Conservation (phyloP, 1,140 invertebrate species). For the Polypedilum pembai region DNA sequence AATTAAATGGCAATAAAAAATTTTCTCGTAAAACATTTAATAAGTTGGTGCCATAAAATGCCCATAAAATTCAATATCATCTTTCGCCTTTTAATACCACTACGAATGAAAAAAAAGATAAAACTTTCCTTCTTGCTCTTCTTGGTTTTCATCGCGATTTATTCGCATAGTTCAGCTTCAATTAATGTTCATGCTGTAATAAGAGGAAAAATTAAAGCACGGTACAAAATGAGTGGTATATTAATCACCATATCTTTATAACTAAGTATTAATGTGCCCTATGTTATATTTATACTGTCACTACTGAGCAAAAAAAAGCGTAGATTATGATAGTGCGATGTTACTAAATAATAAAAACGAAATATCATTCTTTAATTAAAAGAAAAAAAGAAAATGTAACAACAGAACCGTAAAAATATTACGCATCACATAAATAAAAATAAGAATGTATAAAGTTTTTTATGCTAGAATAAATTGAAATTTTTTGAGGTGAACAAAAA, state of each 20-base stretch:
- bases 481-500: no score
- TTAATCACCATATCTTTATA: not conserved
- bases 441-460: no score
- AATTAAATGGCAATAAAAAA: constrained; percentile 6
- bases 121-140: not conserved
- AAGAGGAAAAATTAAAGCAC: not conserved
- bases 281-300: not conserved
- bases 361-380: not conserved
- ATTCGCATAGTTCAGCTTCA: constrained; percentile 3
- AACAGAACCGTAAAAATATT: no score
- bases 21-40: constrained; percentile 13
- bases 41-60: constrained; percentile 12
- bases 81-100: not conserved
- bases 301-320: not conserved
- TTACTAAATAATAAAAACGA: not conserved
- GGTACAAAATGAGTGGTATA: not conserved
- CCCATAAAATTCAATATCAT: not conserved
- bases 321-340: not conserved
- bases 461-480: no score
- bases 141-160: not conserved
- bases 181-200: not conserved
- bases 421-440: no score
- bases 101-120: not conserved
- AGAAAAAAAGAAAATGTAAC: not conserved
- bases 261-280: not conserved